A percentile compares a stretch with the other conserved stretches of the same genome.
phyloP scores from a whole-genome alignment of 2,113 vertebrate genomes.

The Orthonyx spaldingii region DNA sequence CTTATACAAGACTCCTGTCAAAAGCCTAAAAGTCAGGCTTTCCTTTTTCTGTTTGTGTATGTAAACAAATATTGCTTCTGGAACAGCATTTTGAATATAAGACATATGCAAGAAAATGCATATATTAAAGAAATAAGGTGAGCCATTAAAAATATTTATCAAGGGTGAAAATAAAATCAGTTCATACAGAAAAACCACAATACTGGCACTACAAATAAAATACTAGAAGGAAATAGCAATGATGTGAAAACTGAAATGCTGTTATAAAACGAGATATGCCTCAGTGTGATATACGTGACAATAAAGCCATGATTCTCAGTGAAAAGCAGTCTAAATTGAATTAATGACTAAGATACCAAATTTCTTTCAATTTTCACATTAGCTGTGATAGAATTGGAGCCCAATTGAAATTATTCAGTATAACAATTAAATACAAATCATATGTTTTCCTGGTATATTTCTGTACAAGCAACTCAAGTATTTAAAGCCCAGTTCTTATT shows the following conservation, averaged over 20 bases:
- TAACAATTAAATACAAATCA: background rate
- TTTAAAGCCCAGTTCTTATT: background rate
- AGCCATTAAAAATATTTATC: slow-evolving; percentile 47
- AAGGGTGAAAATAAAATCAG: slow-evolving; percentile 53
- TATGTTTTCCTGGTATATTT: background rate
- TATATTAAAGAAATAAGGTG: slow-evolving; percentile 53
- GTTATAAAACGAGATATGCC: background rate
- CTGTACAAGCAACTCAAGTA: background rate
- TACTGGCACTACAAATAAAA: slow-evolving; percentile 12
- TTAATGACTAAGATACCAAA: background rate
- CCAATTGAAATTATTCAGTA: background rate
- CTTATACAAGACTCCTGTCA: slow-evolving; percentile 99
- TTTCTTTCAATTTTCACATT: background rate
- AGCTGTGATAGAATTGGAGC: background rate
- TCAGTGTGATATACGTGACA: background rate
- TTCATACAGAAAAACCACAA: slow-evolving; percentile 30
- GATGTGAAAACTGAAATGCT: slow-evolving; percentile 23
- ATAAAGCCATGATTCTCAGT: background rate
- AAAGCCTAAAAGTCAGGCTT: slow-evolving; percentile 85
- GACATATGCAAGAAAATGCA: slow-evolving; percentile 39
- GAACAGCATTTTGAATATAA: slow-evolving; percentile 66
- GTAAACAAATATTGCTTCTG: slow-evolving; percentile 62
- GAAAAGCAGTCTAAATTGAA: background rate
- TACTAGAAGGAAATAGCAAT: slow-evolving; percentile 4
- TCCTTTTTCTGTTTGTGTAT: slow-evolving; percentile 71